Conservation (phyloP, 1,140 invertebrate species). For the Heliconius nattereri region DNA sequence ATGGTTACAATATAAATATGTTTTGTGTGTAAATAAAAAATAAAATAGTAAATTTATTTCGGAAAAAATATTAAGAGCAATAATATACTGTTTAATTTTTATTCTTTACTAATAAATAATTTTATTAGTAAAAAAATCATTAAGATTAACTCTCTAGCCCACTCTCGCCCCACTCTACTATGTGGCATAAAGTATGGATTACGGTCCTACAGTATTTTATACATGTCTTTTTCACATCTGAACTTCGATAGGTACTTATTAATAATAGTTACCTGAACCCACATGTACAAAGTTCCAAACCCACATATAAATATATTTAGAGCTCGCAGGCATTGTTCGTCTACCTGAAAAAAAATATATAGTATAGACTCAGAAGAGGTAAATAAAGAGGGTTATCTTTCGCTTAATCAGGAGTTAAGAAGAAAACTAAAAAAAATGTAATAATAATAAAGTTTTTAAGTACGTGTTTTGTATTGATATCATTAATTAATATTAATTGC, state of each 20-base stretch:
- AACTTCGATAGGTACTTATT: too few relatives aligned
- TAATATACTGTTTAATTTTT: not conserved
- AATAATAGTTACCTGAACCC: constrained; percentile 60
- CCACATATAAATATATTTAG: constrained; percentile 76
- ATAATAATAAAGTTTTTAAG: too few relatives aligned
- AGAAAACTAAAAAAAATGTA: too few relatives aligned
- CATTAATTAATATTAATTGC: too few relatives aligned
- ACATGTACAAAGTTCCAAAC: constrained; percentile 75
- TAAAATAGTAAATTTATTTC: not conserved
- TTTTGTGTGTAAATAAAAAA: not conserved
- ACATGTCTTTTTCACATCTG: too few relatives aligned
- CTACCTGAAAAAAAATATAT: constrained; percentile 52
- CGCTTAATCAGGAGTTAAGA: too few relatives aligned
- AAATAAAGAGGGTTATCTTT: not conserved
- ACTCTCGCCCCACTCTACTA: too few relatives aligned
- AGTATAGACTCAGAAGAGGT: constrained; percentile 5
- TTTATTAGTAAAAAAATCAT: not conserved
- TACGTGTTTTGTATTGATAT: too few relatives aligned
- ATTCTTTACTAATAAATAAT: not conserved
- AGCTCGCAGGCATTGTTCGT: constrained; percentile 66
- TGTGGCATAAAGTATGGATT: too few relatives aligned
- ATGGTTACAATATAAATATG: too few relatives aligned
- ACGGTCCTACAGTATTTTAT: too few relatives aligned
- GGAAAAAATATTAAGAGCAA: not conserved
- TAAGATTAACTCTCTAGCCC: too few relatives aligned